Conservation (phyloP, 2,888 invertebrate genomes). For the Amiota mariae region DNA sequence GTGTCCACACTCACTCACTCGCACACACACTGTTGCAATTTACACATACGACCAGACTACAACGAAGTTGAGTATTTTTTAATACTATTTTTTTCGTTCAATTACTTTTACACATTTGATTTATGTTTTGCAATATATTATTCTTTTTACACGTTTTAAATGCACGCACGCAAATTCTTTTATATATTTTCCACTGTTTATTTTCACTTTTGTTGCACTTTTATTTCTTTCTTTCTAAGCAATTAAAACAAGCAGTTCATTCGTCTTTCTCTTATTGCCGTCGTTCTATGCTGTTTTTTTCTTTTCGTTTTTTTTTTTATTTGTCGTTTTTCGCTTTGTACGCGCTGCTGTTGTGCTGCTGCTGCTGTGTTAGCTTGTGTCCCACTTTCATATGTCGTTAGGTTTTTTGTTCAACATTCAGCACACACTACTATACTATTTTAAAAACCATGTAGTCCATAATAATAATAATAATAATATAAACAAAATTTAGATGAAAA, state of each 20-base stretch:
- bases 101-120: not conserved
- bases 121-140: constrained; percentile 20
- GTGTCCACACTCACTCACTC: constrained; percentile 14
- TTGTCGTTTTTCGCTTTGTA: constrained; percentile 11
- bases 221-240: constrained; percentile 4
- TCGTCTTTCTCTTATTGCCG: constrained; percentile 17
- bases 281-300: constrained; percentile 10
- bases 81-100: not conserved
- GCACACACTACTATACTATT: too few species aligned
- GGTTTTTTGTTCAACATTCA: not conserved
- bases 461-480: not conserved
- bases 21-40: constrained; percentile 17
- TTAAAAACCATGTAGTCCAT: too few species aligned
- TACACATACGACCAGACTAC: constrained; percentile 16
- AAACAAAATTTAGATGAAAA: not conserved
- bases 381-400: constrained; percentile 23
- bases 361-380: constrained; percentile 20
- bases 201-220: constrained; percentile 16
- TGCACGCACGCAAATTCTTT: not conserved
- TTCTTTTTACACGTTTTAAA: not conserved
- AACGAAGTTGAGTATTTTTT: constrained; percentile 14
- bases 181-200: not conserved
- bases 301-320: constrained; percentile 6
- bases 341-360: constrained; percentile 7
- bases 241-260: constrained; percentile 1